Percentiles rank a stretch among this genome's conserved stretches.
Conservation (phyloP, 2,113 vertebrate genomes). For the Cyprinodon brontotheroides region DNA sequence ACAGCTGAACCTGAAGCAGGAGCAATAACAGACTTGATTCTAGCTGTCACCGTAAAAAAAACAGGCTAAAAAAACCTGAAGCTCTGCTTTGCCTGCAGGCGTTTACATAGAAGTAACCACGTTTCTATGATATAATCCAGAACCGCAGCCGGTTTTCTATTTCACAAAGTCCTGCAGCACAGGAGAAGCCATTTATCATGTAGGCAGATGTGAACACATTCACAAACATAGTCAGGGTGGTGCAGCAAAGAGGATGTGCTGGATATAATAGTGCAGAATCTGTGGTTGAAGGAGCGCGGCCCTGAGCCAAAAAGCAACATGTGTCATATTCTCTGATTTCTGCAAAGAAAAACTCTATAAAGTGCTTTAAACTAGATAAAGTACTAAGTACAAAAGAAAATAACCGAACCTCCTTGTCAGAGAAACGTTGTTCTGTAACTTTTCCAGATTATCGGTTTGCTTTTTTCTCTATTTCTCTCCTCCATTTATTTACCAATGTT, state of each 20-base stretch:
- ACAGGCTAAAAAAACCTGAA: slow-evolving; percentile 28
- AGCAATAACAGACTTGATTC: slow-evolving; percentile 16
- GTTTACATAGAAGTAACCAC: slow-evolving; percentile 12
- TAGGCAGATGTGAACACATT: slow-evolving; percentile 20
- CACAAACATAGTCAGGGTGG: not conserved
- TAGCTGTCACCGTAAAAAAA: slow-evolving; percentile 23
- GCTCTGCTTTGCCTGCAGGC: slow-evolving; percentile 19
- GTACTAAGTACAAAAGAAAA: no score
- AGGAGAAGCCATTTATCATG: slow-evolving; percentile 31
- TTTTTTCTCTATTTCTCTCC: no score
- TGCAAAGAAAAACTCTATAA: no score
- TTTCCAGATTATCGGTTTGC: no score
- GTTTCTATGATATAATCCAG: slow-evolving; percentile 40
- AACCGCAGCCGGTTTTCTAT: slow-evolving; percentile 35
- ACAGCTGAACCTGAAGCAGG: slow-evolving; percentile 4
- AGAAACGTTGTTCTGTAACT: no score
- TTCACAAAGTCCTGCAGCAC: slow-evolving; percentile 16
- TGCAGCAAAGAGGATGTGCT: not conserved
- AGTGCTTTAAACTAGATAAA: no score
- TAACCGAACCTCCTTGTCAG: no score
- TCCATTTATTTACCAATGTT: not conserved
- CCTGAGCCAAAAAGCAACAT: no score
- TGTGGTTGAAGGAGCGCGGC: no score
- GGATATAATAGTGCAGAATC: not conserved
- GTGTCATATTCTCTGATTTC: no score